phyloP scores from a whole-genome alignment of 2,888 invertebrate genomes.

The Tenthredo notha region DNA sequence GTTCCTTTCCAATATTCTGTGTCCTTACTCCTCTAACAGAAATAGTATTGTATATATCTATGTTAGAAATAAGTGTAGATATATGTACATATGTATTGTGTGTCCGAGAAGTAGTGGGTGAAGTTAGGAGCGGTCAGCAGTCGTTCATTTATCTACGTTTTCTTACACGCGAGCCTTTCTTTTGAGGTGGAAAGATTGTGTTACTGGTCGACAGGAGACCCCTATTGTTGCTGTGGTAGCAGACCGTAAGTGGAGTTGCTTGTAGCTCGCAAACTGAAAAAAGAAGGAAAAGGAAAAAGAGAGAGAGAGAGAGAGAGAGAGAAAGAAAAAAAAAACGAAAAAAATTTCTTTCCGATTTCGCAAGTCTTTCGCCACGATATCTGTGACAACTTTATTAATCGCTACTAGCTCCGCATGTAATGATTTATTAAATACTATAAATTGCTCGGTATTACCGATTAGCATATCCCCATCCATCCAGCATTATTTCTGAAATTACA shows the following conservation, averaged over 20 bases:
- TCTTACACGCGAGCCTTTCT: constrained; percentile 31
- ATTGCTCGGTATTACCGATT: constrained; percentile 6
- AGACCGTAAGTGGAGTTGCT: constrained; percentile 32
- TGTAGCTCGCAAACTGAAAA: background rate
- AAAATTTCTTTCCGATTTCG: constrained; percentile 26
- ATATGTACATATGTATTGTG: constrained; percentile 14
- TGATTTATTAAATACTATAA: constrained; percentile 22
- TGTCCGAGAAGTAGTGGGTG: constrained; percentile 2
- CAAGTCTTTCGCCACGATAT: constrained; percentile 24
- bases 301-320: background rate
- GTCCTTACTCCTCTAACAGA: background rate
- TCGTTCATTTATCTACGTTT: constrained; percentile 31
- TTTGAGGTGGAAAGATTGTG: constrained; percentile 33
- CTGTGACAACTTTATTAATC: constrained; percentile 37
- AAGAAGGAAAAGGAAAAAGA: background rate
- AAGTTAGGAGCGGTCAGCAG: constrained; percentile 33
- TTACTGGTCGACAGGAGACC: constrained; percentile 13
- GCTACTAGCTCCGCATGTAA: constrained; percentile 13
- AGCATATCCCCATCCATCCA: background rate
- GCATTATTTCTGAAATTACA: background rate
- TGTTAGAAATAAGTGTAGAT: background rate
- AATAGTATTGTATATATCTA: background rate
- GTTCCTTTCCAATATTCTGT: background rate
- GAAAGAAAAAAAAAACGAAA: background rate
- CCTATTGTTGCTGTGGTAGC: constrained; percentile 20